These are phyloP conservation scores for Erythrolamprus reginae DNA, from an alignment of 2,113 vertebrate species.

Conservation along the genomic window DNA sequence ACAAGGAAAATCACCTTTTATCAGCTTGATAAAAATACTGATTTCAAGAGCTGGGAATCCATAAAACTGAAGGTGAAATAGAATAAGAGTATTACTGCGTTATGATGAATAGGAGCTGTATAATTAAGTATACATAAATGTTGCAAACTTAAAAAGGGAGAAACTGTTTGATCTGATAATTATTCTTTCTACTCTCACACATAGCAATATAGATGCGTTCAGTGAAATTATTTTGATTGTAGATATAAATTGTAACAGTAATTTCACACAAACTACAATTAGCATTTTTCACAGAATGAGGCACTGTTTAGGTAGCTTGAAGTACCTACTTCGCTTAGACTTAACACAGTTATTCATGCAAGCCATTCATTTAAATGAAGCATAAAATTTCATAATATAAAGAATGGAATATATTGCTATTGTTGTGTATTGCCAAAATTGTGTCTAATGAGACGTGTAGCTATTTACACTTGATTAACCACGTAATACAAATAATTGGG, in stretches of 20 bases:
- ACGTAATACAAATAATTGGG: not conserved
- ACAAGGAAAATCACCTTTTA: conserved; percentile 1
- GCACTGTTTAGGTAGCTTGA: not conserved
- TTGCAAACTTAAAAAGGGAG: not conserved
- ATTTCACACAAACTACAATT: not conserved
- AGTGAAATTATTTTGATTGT: not conserved
- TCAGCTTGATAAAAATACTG: conserved; percentile 16
- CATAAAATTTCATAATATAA: not conserved
- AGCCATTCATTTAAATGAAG: not conserved
- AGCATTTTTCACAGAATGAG: not conserved
- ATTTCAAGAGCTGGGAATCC: not conserved
- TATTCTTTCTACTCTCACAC: not conserved
- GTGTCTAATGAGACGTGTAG: not conserved
- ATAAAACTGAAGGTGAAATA: conserved; percentile 17
- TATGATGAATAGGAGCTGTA: not conserved
- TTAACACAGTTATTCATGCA: not conserved
- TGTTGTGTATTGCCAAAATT: not conserved
- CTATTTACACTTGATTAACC: not conserved
- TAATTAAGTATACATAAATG: not conserved
- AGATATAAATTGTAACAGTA: not conserved
- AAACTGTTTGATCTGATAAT: not conserved
- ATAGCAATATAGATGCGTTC: rapidly evolving
- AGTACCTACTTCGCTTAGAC: not conserved
- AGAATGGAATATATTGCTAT: not conserved
- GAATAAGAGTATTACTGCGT: conserved; percentile 1